These are phyloP conservation scores for Avahi laniger DNA, from an alignment of 2,797 vertebrate genomes.

Conservation along the genomic window DNA sequence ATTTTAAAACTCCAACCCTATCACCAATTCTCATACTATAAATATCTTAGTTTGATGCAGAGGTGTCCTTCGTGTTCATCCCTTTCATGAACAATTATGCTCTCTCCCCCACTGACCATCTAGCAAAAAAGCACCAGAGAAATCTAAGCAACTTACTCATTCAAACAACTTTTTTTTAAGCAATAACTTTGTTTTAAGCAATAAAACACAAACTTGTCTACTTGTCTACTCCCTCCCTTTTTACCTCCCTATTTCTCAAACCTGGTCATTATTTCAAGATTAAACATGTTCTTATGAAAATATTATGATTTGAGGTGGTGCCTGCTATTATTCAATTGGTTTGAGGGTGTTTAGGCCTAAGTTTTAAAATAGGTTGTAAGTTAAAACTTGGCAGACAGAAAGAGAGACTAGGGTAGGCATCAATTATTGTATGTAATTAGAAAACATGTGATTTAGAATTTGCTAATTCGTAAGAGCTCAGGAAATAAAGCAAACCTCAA, in stretches of 20 bases:
- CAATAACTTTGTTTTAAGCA: not conserved
- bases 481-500: slow-evolving; percentile 59
- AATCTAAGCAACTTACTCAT: not conserved
- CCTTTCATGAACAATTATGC: not conserved
- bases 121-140: not conserved
- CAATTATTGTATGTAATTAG: slow-evolving; percentile 35
- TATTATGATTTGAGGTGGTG: slow-evolving; percentile 43
- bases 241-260: slow-evolving; percentile 1
- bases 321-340: slow-evolving; percentile 36
- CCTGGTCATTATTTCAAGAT: slow-evolving; percentile 42
- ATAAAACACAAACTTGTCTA: slow-evolving; percentile 23
- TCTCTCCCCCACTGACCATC: not conserved
- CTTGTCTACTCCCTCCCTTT: not conserved
- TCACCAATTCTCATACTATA: not conserved
- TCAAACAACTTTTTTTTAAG: not conserved
- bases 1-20: not conserved
- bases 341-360: not conserved
- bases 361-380: slow-evolving; percentile 49
- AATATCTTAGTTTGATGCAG: not conserved
- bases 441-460: slow-evolving; percentile 60
- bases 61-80: not conserved
- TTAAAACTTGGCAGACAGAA: slow-evolving; percentile 43
- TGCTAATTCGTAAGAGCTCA: slow-evolving; percentile 30
- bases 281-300: slow-evolving; percentile 58
- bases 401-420: slow-evolving; percentile 8